These are phyloP conservation scores for Calyptommatus sinebrachiatus DNA, from an alignment of 2,113 vertebrate genomes.

Conservation along the genomic window DNA sequence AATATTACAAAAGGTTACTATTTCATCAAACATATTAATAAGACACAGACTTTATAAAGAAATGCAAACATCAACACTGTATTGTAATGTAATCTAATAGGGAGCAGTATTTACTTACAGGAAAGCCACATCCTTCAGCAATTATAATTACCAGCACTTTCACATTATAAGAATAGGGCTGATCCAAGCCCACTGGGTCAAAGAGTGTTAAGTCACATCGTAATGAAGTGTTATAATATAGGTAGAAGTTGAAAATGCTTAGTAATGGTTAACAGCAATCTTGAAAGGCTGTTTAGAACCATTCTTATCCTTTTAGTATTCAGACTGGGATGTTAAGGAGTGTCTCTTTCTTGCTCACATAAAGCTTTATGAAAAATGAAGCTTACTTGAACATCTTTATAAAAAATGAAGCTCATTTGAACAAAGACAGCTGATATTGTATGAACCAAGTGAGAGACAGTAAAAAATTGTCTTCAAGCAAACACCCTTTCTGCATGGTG, in stretches of 20 bases:
- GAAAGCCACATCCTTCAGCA: conserved; percentile 65
- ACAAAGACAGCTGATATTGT: background rate
- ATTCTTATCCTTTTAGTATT: background rate
- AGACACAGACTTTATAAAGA: conserved; percentile 46
- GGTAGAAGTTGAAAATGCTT: background rate
- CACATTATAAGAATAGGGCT: background rate
- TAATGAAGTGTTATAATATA: background rate
- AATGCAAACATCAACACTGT: conserved; percentile 59
- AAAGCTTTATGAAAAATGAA: background rate
- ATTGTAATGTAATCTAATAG: background rate
- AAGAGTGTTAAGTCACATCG: conserved; percentile 23
- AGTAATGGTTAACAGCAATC: background rate
- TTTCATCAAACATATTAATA: conserved; percentile 48
- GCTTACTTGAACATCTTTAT: background rate
- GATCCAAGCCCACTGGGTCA: conserved; percentile 25
- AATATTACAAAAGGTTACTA: conserved; percentile 23
- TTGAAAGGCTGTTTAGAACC: background rate
- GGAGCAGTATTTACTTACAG: conserved; percentile 63
- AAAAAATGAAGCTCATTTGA: background rate
- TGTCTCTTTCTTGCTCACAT: background rate
- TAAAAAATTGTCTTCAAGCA: background rate
- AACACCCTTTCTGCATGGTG: too few relatives aligned
- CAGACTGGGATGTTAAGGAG: background rate
- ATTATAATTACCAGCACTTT: conserved; percentile 41
- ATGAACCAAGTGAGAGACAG: background rate